Base-by-base conservation (phyloP, 2,888 invertebrate species). In the Antheraea yamamai region DNA sequence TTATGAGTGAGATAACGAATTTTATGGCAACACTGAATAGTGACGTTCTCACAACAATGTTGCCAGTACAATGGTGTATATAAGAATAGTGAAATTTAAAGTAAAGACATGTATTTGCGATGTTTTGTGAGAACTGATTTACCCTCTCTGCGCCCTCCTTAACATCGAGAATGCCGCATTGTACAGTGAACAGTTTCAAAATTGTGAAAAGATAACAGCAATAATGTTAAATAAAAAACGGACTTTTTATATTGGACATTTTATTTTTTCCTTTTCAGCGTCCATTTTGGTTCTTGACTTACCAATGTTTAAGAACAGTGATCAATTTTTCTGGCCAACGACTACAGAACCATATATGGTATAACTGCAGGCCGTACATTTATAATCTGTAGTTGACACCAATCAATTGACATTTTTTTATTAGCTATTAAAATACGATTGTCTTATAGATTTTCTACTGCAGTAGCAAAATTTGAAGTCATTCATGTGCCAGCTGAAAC, bases 71-170 rank as follows among this genome's bases (percentile, higher is more conserved):
- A 84, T 82, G 84, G 79, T 89, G 89, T 90, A 90, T 87, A 90
- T 89, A 89, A 72, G 71, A 72, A 66, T 89, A 90, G 89, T 88
- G 83, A 86, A 88, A 85, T 86, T 85, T 82, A 81, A 84, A 82
- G 80, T 81, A 79, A 79, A 80, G 80, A 83, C 78, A 79, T 83
- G 78, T 83, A 81, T 81, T 79, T 81, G 78, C 74, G 77, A 78
- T 77, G 78, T 78, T 79, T 81, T 84, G 83, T 85, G 85, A 85
- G 85, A 79, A 80, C 77, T 80, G 76, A 77, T 80, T 81, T 78
- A 81, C 78, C 76, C 77, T 74, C 81, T 79, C 76, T 79, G 79
- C 61, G n/a, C 23, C n/a, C 20, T 8, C 58, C n/a, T 12, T 23
- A 23, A 70, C 47, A 39, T 76, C 73, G 30, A 10, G 70, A 39